Base-by-base conservation (phyloP, 2,888 invertebrate genomes). In the Phaedon cochleariae region DNA sequence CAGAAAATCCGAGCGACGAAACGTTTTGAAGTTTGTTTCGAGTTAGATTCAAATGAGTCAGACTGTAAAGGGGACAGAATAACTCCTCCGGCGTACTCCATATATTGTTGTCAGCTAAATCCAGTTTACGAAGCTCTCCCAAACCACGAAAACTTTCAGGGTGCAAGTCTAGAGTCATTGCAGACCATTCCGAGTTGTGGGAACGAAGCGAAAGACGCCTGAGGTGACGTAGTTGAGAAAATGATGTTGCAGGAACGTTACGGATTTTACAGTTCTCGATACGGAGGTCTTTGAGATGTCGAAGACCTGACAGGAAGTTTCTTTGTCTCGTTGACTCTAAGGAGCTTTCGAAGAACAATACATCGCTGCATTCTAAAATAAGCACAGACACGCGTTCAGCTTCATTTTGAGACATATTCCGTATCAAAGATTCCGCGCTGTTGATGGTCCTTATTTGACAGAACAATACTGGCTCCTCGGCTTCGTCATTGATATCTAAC, bases 221-320 rank as follows among this genome's bases (percentile, higher is more conserved):
- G 22, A 94, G 83, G 75, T 90, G 89, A 74, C 88, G 87, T 34
- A 93, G 85, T 54, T 90, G 88, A 22, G 89, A 85, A 74, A 94
- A 85, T 55, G 90, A 90, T 45, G 90, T 89, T 29, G 89, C 88
- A 3, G 92, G 91, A 64, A 94, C 86, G 77, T 90, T 89, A 71
- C 91, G 87, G 72, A 93, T 89, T 84, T 93, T 93, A 83, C 94
- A 94, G 70, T 89, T 90, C 76, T 92, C 92, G 80, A 94, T 87
- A 70, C 87, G 85, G 61, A 93, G 84, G 75, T 91, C 90, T 76
- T 87, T 88, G 45, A 93, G 85, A 66, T 89, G 87, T 58, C 88
- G 87, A 75, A 92, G 86, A 51, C 87, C 85, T 37, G 88, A 86
- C 52, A 91, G 81, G 70, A 90, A 87, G 74, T 87, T 86, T 52